A percentile compares a stretch with the other conserved stretches of the same genome.
Evolutionary conservation across 2,888 invertebrate species (phyloP).

Genomic region (Cylloceria caligata): DNA sequence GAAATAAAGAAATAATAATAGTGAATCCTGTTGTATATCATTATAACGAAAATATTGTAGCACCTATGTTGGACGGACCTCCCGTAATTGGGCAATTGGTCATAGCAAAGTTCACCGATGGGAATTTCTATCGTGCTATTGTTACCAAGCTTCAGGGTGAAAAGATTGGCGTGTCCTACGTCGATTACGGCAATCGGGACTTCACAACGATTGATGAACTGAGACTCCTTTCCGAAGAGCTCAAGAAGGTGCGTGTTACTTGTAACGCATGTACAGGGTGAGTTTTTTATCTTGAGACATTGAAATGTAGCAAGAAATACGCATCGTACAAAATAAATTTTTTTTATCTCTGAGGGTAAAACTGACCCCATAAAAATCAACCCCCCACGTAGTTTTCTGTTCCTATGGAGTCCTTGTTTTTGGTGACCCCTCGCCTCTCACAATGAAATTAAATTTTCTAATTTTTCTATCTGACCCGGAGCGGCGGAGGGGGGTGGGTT

Average conservation of each 20-base stretch:
- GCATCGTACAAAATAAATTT: no score
- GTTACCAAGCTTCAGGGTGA: constrained; percentile 72
- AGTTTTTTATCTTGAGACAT: no score
- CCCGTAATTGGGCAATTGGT: constrained; percentile 79
- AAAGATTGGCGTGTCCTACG: constrained; percentile 74
- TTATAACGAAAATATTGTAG: constrained; percentile 64
- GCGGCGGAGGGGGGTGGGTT: no score
- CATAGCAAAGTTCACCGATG: constrained; percentile 76
- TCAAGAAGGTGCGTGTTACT: constrained; percentile 74
- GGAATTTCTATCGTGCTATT: constrained; percentile 81
- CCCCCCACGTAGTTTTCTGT: no score
- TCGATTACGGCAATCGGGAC: constrained; percentile 82
- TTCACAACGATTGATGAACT: constrained; percentile 71
- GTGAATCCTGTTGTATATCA: not conserved
- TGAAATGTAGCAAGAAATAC: no score
- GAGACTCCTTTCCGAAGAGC: constrained; percentile 72
- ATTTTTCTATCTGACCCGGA: no score
- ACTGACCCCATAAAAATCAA: no score
- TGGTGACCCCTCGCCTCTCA: no score
- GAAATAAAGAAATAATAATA: not conserved
- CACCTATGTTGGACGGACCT: constrained; percentile 68
- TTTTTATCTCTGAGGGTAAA: no score
- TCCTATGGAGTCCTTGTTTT: no score
- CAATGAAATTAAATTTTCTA: no score
- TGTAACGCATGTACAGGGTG: no score